phyloP scores from a whole-genome alignment of 2,888 invertebrate species.

The Monochamus alternatus region DNA sequence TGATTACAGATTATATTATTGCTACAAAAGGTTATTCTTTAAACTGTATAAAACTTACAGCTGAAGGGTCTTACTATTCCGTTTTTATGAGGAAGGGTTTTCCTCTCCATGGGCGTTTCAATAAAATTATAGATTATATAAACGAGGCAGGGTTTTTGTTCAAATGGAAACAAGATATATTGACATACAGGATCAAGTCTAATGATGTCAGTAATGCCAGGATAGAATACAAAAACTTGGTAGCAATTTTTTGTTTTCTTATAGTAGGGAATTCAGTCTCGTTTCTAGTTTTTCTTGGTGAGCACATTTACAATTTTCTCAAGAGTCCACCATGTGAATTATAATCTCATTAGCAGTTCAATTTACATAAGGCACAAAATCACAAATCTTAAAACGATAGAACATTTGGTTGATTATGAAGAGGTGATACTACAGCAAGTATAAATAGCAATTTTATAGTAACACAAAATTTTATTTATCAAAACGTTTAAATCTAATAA shows the following conservation, averaged over 20 bases:
- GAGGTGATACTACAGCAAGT: too few species aligned
- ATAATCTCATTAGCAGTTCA: too few species aligned
- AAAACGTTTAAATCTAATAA: too few species aligned
- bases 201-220: background rate
- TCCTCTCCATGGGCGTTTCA: background rate
- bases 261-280: background rate
- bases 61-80: background rate
- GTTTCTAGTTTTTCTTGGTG: background rate
- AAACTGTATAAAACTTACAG: background rate
- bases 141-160: conserved; percentile 1
- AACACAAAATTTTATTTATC: too few species aligned
- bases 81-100: conserved; percentile 2
- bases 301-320: background rate
- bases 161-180: background rate
- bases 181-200: background rate
- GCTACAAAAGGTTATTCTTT: background rate
- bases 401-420: too few species aligned
- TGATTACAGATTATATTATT: background rate
- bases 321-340: background rate
- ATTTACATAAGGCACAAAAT: too few species aligned
- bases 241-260: background rate
- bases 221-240: background rate
- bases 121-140: background rate
- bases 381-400: too few species aligned
- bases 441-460: too few species aligned